Evolutionary conservation across 2,797 vertebrate species (phyloP).

Genomic region (Molothrus ater): DNA sequence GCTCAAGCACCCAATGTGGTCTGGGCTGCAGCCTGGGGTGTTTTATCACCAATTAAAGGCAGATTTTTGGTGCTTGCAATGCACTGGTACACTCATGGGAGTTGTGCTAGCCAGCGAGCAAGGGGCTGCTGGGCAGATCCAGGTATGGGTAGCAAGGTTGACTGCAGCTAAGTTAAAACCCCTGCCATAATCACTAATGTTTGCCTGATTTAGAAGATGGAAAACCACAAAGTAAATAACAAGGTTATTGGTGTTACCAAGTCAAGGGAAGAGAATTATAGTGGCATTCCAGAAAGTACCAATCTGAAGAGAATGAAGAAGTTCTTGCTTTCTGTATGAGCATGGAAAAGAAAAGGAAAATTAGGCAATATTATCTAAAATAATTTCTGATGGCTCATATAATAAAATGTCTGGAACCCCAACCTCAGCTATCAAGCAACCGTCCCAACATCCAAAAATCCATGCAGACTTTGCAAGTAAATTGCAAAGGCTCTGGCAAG

Average conservation of each 20-base stretch:
- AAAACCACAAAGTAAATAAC: background rate
- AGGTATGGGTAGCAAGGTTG: rapidly evolving
- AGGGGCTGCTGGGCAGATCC: background rate
- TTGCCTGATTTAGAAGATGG: background rate
- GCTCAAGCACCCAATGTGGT: background rate
- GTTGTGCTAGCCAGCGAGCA: rapidly evolving
- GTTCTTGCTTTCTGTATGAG: background rate
- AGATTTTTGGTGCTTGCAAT: background rate
- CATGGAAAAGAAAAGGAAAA: background rate
- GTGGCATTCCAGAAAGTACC: background rate
- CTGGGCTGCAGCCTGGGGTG: background rate
- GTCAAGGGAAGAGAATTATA: background rate
- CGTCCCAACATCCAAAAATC: rapidly evolving
- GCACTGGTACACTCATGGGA: rapidly evolving
- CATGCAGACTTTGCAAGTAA: background rate
- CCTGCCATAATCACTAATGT: background rate
- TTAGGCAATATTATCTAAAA: background rate
- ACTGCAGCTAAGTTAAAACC: background rate
- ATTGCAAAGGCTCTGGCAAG: background rate
- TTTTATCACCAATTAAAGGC: background rate
- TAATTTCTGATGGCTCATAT: background rate
- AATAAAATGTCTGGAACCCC: background rate
- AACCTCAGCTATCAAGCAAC: background rate
- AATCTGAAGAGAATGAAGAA: background rate
- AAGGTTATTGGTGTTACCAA: background rate